Conservation (phyloP, 1,140 invertebrate genomes). For the Druon quercuslanigerum region DNA sequence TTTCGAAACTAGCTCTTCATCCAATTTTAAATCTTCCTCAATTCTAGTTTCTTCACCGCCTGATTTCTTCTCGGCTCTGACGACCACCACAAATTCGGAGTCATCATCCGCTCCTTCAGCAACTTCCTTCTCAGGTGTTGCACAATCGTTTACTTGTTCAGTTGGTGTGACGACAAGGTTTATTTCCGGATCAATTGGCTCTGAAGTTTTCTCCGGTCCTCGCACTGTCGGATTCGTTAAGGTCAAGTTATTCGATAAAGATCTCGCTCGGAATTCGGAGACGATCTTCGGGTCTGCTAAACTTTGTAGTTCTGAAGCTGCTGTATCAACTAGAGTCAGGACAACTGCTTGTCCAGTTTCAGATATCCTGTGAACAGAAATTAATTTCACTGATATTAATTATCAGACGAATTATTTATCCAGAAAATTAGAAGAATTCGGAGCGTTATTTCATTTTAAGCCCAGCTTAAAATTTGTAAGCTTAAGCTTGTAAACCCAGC, state of each 20-base stretch:
- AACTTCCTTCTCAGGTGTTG: not conserved
- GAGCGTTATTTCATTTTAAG: no score
- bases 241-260: conserved; percentile 40
- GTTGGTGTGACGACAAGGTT: not conserved
- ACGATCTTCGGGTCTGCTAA: conserved; percentile 63
- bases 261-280: conserved; percentile 39
- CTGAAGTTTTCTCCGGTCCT: conserved; percentile 3
- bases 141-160: conserved; percentile 1
- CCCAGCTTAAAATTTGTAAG: no score
- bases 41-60: conserved; percentile 35
- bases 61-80: conserved; percentile 65
- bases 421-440: conserved; percentile 1
- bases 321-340: conserved; percentile 80
- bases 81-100: conserved; percentile 61
- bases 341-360: conserved; percentile 80
- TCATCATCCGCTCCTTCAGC: conserved; percentile 29
- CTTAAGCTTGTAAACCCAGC: no score
- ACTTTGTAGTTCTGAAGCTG: conserved; percentile 77
- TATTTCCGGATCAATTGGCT: not conserved
- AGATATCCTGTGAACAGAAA: conserved; percentile 78
- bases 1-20: conserved; percentile 6
- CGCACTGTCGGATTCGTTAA: conserved; percentile 29
- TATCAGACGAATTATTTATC: not conserved
- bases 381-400: not conserved
- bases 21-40: conserved; percentile 45